A percentile compares a stretch with the other conserved stretches of the same genome.
phyloP scores from a whole-genome alignment of 1,140 invertebrate species.

The Acromyrmex echinatior region DNA sequence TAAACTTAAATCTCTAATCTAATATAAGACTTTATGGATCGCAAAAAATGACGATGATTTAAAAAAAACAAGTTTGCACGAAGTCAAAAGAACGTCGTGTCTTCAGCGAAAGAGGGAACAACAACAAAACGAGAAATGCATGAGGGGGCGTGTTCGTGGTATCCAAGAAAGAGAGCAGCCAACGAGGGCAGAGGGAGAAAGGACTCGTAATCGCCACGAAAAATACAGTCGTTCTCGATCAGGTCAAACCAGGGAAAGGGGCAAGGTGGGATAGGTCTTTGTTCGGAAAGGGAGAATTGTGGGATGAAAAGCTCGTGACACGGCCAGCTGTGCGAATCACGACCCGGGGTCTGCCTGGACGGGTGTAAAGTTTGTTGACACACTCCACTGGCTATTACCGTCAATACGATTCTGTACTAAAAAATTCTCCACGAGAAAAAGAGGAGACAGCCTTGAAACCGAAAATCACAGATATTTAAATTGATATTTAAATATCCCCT shows the following conservation, averaged over 20 bases:
- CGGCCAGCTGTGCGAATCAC: constrained; percentile 78
- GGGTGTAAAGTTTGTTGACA: constrained; percentile 75
- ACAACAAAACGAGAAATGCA: constrained; percentile 6
- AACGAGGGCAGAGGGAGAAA: neutral
- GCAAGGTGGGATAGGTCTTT: constrained; percentile 70
- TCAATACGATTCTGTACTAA: constrained; percentile 10
- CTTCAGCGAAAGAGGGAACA: neutral
- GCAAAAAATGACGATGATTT: neutral
- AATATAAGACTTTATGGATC: too few relatives aligned
- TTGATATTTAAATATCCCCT: neutral
- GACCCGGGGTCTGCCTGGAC: constrained; percentile 48
- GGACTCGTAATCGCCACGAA: constrained; percentile 18
- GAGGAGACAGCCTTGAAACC: neutral
- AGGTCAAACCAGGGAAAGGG: constrained; percentile 12
- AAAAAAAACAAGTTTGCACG: neutral
- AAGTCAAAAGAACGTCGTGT: neutral
- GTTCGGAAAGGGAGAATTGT: constrained; percentile 68
- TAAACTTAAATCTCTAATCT: too few relatives aligned
- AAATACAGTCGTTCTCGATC: constrained; percentile 47
- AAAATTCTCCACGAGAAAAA: constrained; percentile 18
- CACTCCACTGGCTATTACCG: constrained; percentile 62
- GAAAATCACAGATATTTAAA: constrained; percentile 1
- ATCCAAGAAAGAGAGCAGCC: neutral
- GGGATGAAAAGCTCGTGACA: constrained; percentile 74
- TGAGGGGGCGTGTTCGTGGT: neutral